Base-by-base conservation (phyloP, 2,113 vertebrate genomes). In the Istiophorus platypterus region DNA sequence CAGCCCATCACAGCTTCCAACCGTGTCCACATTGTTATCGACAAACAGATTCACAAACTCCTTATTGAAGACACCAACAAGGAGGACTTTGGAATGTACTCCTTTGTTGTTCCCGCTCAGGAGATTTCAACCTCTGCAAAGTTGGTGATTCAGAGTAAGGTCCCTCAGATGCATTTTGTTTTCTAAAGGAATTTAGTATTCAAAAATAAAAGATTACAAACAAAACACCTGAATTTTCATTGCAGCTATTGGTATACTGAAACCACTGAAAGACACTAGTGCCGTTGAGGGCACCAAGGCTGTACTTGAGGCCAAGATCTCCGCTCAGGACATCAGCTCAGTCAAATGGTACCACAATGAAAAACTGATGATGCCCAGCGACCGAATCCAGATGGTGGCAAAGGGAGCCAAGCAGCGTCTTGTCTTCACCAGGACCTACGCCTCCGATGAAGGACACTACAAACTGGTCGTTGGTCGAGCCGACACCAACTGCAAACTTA, bases 261-360 rank as follows among this genome's bases (percentile, higher is more conserved):
- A 93, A 49, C 96, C 97, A 77, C 92, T 99, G 27, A 97, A 97
- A 92, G 98, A 99, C 75, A 65, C 94, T 3, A 96, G 84, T 0
- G 93, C 96, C 18, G 64, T 98, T 81, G 98, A 99, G 90, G 98
- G 98, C 80, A 99, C 97, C 89, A 99, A 97, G 87, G 95, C 96
- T n/a, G 96, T 98, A 18, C 93, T 99, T 0, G 98, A 99, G 93
- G 95, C 97, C 80, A 99, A 99, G 91, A 97, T 99, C 89, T 98
- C 98, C 6, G 97, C 97, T 80, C 94, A 97, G 80, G 98, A 99
- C 82, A 91, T 99, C 62, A 94, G 95, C 81, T 97, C 97, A 0
- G 95, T 98, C 71, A 99, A 99, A 88, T 99, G 98, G 98, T 97
- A 95, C 90, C 92, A 97, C 79, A 91, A 97, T 54, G 95, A 97